phyloP scores from a whole-genome alignment of 1,140 invertebrate genomes.

The Apis dorsata region DNA sequence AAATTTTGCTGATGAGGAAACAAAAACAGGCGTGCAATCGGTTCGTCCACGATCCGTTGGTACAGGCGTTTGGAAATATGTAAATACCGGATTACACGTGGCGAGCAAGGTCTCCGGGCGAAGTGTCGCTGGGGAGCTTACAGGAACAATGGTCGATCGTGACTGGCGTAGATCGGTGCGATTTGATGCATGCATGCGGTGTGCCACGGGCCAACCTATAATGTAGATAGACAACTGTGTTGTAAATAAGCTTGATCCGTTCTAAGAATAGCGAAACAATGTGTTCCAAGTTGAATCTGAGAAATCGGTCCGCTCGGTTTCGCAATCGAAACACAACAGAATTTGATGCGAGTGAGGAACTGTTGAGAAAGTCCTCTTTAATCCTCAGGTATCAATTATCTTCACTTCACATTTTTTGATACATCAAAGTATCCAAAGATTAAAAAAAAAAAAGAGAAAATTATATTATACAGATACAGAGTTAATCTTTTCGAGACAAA shows the following conservation, averaged over 20 bases:
- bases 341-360: too few species aligned
- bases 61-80: slow-evolving; percentile 43
- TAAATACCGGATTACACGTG: slow-evolving; percentile 59
- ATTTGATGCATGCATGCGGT: slow-evolving; percentile 35
- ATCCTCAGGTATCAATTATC: too few species aligned
- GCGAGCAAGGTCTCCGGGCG: slow-evolving; percentile 41
- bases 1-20: not conserved
- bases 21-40: not conserved
- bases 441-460: too few species aligned
- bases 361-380: too few species aligned
- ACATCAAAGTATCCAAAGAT: too few species aligned
- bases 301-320: slow-evolving; percentile 14
- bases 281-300: slow-evolving; percentile 23
- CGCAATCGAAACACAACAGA: not conserved
- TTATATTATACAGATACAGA: too few species aligned
- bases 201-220: slow-evolving; percentile 38
- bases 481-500: too few species aligned
- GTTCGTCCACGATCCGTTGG: not conserved
- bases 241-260: slow-evolving; percentile 34
- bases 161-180: slow-evolving; percentile 55
- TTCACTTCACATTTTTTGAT: too few species aligned
- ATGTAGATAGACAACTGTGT: slow-evolving; percentile 21
- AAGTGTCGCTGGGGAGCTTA: slow-evolving; percentile 47
- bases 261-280: slow-evolving; percentile 35
- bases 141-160: slow-evolving; percentile 59